Evolutionary conservation across 1,140 invertebrate species (phyloP), one percentile per base, ranked within the genome.

Genomic region (Heterodera schachtii): DNA sequence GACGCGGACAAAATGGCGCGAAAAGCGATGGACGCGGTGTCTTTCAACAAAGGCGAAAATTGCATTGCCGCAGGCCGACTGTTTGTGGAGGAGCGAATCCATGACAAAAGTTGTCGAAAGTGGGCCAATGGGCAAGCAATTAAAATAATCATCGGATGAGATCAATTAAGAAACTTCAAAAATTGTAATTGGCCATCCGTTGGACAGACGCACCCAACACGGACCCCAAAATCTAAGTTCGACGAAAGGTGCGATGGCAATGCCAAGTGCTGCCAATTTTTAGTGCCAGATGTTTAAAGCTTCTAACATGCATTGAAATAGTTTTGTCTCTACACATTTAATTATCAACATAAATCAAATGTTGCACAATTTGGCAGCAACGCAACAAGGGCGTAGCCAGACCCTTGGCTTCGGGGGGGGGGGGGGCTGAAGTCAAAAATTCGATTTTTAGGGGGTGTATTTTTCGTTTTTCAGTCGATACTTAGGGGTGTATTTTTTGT

Each of bases 31-130:
- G 91, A 93, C 82, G 94, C 94, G 52, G 96, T 98, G 0, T 98
- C 98, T 91, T 98, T 98, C 91, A 98, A 98, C 90, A 98, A 98
- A 90, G 97, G 97, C 78, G 96, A 98, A 91, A 98, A 98, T 90
- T 98, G 96, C 90, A 98, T 98, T 84, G 95, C 96, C 7, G 96
- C 96, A 47, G 96, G 96, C n/a, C 92, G 96, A 9, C 87, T 98
- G 0, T 98, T 93, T 87, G 95, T 98, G 0, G 94, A 97, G 79
- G 93, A 82, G n/a, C 93, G 92, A 6, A 94, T 97, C 80, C 97
- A 97, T 89, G 94, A 97, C 79, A 82, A 92, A 92, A 84, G 93
- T 94, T 0, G 92, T 92, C 0, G 92, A 93, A 82, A 90, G 69
- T 71, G 69, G 43, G 69, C 44, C 0, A 69, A 69, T 8, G n/a